A percentile compares a stretch with the other conserved stretches of the same genome.
phyloP scores from a whole-genome alignment of 2,888 invertebrate genomes.

The Ptycholaimellus sp. region DNA sequence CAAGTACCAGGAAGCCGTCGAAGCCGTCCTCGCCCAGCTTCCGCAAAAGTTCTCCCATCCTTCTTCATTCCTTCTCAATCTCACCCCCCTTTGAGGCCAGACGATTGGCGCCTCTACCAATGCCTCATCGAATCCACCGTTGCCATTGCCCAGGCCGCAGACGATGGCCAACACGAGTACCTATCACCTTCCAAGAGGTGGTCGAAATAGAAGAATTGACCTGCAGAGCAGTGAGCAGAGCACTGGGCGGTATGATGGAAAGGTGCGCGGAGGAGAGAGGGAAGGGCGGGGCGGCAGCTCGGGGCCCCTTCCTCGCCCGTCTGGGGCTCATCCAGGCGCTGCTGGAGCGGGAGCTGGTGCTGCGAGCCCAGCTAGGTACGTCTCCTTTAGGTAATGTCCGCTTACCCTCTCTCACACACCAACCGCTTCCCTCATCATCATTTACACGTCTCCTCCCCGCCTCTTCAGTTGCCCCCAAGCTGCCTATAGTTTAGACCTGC shows the following conservation, averaged over 20 bases:
- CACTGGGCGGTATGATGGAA: not conserved
- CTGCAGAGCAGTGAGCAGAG: not conserved
- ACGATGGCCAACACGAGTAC: too few species aligned
- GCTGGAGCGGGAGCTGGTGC: conserved; percentile 8
- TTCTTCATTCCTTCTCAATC: not conserved
- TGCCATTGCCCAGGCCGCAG: conserved; percentile 1
- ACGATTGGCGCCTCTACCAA: conserved; percentile 11
- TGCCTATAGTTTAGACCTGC: too few species aligned
- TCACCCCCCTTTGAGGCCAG: conserved; percentile 5
- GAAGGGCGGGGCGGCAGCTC: conserved; percentile 22
- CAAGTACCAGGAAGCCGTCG: not conserved
- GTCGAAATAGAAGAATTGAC: not conserved
- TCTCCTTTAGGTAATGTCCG: conserved; percentile 5
- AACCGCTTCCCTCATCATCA: too few species aligned
- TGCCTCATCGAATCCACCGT: conserved; percentile 6
- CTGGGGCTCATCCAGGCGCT: conserved; percentile 36
- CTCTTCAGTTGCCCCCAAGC: too few species aligned
- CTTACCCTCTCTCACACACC: too few species aligned
- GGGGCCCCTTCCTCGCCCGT: conserved; percentile 61
- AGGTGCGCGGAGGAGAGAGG: conserved; percentile 1
- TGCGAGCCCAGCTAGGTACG: conserved; percentile 10
- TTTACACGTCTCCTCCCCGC: too few species aligned
- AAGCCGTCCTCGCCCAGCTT: not conserved
- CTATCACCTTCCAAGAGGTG: not conserved
- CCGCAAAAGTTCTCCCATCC: conserved; percentile 1